A percentile compares a stretch with the other conserved stretches of the same genome.
Conservation (phyloP, 2,797 vertebrate species). For the Tenualosa thibaudeaui region DNA sequence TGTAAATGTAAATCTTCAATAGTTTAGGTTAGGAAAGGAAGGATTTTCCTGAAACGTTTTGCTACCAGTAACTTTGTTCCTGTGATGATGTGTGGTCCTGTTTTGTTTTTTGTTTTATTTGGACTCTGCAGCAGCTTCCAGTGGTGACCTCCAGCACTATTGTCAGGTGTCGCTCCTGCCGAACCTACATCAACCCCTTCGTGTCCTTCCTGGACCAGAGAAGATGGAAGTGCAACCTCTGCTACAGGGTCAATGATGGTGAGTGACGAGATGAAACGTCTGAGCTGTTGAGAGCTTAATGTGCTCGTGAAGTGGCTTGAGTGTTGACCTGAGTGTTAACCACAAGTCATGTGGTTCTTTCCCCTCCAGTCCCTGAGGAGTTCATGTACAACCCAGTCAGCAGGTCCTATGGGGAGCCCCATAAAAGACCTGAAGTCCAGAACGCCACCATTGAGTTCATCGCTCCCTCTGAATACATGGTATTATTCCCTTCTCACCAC, state of each 20-base stretch:
- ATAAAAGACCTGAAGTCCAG: slow-evolving; percentile 94
- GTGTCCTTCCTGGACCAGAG: slow-evolving; percentile 94
- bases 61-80: neutral
- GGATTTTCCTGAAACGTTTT: too few relatives aligned
- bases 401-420: slow-evolving; percentile 91
- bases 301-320: neutral
- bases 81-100: neutral
- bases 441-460: slow-evolving; percentile 97
- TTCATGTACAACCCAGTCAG: slow-evolving; percentile 98
- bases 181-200: slow-evolving; percentile 96
- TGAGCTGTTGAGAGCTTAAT: neutral
- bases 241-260: slow-evolving; percentile 95
- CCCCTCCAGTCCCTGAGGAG: slow-evolving; percentile 87
- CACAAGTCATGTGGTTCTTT: slow-evolving; percentile 37
- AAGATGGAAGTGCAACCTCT: slow-evolving; percentile 96
- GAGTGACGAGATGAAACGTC: slow-evolving; percentile 49
- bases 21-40: neutral
- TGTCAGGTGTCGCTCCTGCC: slow-evolving; percentile 92
- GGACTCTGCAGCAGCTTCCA: slow-evolving; percentile 84
- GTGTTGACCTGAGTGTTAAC: slow-evolving; percentile 7
- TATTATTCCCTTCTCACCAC: slow-evolving; percentile 48
- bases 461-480: slow-evolving; percentile 98
- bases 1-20: too few relatives aligned
- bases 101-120: slow-evolving; percentile 32
- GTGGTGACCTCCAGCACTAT: slow-evolving; percentile 97